Evolutionary conservation across 2,113 vertebrate species (phyloP).

Genomic region (Daboia siamensis): DNA sequence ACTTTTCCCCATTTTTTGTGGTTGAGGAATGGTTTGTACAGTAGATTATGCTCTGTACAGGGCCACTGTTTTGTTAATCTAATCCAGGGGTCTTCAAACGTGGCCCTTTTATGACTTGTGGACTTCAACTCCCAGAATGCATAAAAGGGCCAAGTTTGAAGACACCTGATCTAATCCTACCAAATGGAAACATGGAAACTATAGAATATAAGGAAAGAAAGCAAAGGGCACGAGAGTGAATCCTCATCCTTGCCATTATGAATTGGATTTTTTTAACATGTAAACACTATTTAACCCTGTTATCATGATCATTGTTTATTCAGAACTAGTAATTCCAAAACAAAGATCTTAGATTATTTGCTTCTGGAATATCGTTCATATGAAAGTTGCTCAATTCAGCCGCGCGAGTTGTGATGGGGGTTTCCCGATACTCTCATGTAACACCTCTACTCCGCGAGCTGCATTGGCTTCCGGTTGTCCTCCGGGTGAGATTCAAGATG

Average conservation of each 20-base stretch:
- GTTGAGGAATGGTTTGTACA: neutral
- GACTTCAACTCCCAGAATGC: too few relatives aligned
- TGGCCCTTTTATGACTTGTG: too few relatives aligned
- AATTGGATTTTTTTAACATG: neutral
- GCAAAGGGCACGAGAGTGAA: neutral
- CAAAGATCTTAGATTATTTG: constrained; percentile 11
- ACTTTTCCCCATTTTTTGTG: neutral
- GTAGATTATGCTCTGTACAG: neutral
- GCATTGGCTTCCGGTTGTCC: too few relatives aligned
- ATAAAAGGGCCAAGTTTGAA: too few relatives aligned
- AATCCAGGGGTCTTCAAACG: neutral
- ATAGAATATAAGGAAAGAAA: neutral
- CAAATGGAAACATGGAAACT: neutral
- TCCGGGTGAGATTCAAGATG: too few relatives aligned
- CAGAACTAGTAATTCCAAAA: neutral
- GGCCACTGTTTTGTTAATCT: neutral
- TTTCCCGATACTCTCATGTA: too few relatives aligned
- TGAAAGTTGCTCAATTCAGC: constrained; percentile 3
- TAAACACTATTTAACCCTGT: neutral
- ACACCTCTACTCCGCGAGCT: too few relatives aligned
- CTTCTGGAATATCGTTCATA: neutral
- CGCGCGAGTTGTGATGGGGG: too few relatives aligned
- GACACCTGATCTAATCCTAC: neutral
- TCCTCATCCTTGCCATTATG: neutral
- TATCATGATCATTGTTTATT: neutral